Evolutionary conservation across 2,888 invertebrate genomes (phyloP), one percentile per base, ranked within the genome.

Genomic region (Coenonympha arcania): DNA sequence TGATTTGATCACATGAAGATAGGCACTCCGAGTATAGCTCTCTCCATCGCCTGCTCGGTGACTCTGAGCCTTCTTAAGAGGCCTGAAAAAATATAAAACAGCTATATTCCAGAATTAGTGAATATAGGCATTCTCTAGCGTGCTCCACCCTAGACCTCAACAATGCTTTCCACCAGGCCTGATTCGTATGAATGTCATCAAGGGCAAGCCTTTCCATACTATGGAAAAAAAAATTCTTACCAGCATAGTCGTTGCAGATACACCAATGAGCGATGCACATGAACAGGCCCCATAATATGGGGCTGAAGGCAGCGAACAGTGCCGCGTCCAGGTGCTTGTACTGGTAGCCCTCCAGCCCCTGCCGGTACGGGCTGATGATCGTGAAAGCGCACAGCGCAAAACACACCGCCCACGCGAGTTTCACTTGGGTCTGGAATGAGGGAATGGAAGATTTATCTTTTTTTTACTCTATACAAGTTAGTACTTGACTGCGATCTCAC

Each of bases 271-370:
- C 70, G 63, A 83, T 76, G 30, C 82, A 76, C 65, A 89, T 76
- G 57, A 84, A 87, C 16, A 81, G 3, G 0, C 89, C 88, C 90
- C 90, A 90, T 26, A 87, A 56, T 3, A 89, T 79, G 0, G 90
- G 90, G 0, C 89, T 82, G 55, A 89, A 69, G 1, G 89, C 87
- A 1, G 87, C 84, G 64, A 89, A 90, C 36, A 88, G 33, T 0
- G 89, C 89, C 0, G 88, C 87, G 1, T 87, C 82, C 1, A 68
- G 64, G 42, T 76, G 80, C 49, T 87, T 78, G 62, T 88, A 90
- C 36, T 69, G 56, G 66, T 89, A 89, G 0, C 77, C 81, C 24
- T 77, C 80, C 8, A 79, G 66, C 0, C 88, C 86, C 88, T 89
- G 88, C 33, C 75, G 76, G 69, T 86, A 87, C 0, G 89, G 89